Percentiles rank a stretch among this genome's conserved stretches.
phyloP scores from a whole-genome alignment of 2,888 invertebrate species.

The Hypolimnas misippus region DNA sequence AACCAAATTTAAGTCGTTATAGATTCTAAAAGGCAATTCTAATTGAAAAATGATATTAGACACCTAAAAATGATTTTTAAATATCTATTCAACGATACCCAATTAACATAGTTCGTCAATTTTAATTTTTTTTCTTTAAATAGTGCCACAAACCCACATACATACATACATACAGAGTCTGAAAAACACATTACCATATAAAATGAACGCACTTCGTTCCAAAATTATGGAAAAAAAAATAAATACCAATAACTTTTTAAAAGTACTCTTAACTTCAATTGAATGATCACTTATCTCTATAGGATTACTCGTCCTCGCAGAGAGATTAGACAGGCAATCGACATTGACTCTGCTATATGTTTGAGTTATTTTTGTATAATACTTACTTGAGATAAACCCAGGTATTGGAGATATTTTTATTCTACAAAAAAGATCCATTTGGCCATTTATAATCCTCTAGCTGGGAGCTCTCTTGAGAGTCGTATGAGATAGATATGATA shows the following conservation, averaged over 20 bases:
- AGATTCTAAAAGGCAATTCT: too few relatives aligned
- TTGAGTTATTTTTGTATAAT: neutral
- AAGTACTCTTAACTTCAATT: neutral
- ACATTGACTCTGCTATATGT: neutral
- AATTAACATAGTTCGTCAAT: too few relatives aligned
- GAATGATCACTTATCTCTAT: slow-evolving; percentile 5
- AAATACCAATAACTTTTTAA: neutral
- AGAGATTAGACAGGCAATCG: slow-evolving; percentile 2
- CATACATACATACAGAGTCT: too few relatives aligned
- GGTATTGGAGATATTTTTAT: neutral
- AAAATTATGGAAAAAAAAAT: too few relatives aligned
- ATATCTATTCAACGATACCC: too few relatives aligned
- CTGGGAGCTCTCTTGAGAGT: neutral
- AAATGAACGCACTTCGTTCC: too few relatives aligned
- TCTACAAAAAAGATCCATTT: neutral
- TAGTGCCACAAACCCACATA: too few relatives aligned
- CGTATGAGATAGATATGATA: neutral
- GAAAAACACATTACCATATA: too few relatives aligned
- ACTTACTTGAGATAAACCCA: neutral
- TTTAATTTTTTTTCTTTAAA: too few relatives aligned
- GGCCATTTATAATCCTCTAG: neutral
- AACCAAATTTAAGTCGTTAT: too few relatives aligned
- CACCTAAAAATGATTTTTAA: too few relatives aligned
- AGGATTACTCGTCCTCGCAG: neutral
- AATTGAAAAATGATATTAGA: too few relatives aligned